These are phyloP conservation scores for Rhogogaster chlorosoma DNA, from an alignment of 2,888 invertebrate species.

Conservation along the genomic window DNA sequence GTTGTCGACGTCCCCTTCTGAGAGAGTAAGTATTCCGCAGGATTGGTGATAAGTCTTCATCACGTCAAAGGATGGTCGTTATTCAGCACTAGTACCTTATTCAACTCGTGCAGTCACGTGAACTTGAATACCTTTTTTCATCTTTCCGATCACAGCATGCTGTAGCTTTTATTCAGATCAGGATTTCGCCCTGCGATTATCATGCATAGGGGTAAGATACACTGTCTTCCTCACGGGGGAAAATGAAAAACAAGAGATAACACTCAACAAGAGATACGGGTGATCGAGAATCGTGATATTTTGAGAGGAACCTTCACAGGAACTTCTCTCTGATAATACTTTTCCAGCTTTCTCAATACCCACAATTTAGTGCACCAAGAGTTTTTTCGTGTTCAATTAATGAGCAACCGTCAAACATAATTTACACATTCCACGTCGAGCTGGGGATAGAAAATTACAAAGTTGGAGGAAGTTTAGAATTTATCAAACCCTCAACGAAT, in stretches of 20 bases:
- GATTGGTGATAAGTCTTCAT: conserved; percentile 15
- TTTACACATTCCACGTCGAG: not conserved
- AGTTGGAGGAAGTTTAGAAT: not conserved
- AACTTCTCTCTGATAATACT: not conserved
- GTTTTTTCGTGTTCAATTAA: not conserved
- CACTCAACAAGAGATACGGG: conserved; percentile 12
- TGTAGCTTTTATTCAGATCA: not conserved
- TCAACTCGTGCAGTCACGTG: not conserved
- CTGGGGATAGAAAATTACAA: not conserved
- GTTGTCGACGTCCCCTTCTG: not conserved
- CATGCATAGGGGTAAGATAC: not conserved
- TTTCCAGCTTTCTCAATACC: not conserved
- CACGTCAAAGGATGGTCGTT: conserved; percentile 4
- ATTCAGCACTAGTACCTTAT: not conserved
- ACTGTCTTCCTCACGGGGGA: not conserved
- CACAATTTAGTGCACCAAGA: not conserved
- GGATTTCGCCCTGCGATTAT: not conserved
- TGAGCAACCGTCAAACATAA: not conserved
- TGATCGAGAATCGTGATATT: conserved; percentile 20
- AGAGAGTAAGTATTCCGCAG: not conserved
- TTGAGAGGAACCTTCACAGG: not conserved
- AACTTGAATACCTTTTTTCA: not conserved
- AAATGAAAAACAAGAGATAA: not conserved
- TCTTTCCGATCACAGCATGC: not conserved
- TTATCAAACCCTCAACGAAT: not conserved